Evolutionary conservation across 2,797 vertebrate genomes (phyloP).

Genomic region (Propithecus deckenii): DNA sequence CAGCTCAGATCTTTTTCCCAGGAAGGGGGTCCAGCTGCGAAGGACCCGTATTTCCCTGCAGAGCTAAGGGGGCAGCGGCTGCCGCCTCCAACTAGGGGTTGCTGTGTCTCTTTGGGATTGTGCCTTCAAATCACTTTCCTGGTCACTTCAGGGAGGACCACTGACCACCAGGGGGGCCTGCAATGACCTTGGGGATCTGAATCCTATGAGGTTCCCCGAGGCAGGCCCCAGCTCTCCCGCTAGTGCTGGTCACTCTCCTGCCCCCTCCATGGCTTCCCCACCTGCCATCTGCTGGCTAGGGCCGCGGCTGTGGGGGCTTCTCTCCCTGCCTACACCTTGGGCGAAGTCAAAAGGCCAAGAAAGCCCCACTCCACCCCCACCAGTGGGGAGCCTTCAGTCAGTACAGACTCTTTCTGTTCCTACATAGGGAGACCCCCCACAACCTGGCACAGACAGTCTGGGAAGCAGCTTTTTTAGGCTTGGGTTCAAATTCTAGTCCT

Average conservation of each 20-base stretch:
- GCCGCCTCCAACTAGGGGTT: too few species aligned
- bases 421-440: neutral
- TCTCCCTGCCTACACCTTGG: neutral
- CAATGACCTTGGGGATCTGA: neutral
- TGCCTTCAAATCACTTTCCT: neutral
- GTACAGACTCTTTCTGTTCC: neutral
- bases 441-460: neutral
- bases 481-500: neutral
- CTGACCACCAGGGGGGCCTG: neutral
- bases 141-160: neutral
- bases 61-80: neutral
- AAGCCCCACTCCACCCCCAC: rapidly evolving
- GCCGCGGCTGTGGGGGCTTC: rapidly evolving
- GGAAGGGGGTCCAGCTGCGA: neutral
- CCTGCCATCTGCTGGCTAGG: neutral
- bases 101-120: neutral
- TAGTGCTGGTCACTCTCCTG: neutral
- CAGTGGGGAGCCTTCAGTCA: neutral
- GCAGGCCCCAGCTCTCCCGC: neutral
- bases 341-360: neutral
- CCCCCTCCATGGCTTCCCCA: neutral
- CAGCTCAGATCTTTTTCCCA: neutral
- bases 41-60: neutral
- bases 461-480: neutral
- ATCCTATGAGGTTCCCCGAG: neutral